Percentiles rank a stretch among this genome's conserved stretches.
These are phyloP conservation scores for Heliconius ismenius DNA, from an alignment of 2,888 invertebrate genomes.

Conservation along the genomic window DNA sequence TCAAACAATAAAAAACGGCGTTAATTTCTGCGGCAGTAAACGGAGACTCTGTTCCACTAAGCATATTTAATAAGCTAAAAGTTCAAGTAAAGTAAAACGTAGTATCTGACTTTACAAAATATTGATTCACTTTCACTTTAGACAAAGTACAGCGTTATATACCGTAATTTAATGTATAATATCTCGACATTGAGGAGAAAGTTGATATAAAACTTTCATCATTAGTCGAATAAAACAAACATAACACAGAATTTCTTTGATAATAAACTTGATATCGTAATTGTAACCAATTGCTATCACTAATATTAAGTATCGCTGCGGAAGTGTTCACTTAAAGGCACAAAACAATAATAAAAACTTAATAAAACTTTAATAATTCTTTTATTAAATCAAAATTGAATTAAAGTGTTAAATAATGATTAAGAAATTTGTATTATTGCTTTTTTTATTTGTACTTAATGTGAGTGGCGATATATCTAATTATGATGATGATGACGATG, in stretches of 20 bases:
- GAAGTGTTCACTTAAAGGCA: not conserved
- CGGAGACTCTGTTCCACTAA: no score
- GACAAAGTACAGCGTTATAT: no score
- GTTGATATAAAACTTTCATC: no score
- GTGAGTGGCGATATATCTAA: not conserved
- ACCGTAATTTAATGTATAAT: no score
- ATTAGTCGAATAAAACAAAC: not conserved
- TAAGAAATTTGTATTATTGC: not conserved
- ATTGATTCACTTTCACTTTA: no score
- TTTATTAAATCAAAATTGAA: not conserved
- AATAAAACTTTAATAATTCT: not conserved
- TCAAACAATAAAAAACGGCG: no score
- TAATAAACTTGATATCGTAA: not conserved
- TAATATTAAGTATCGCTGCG: slow-evolving; percentile 2
- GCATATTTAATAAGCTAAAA: no score
- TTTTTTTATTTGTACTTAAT: not conserved
- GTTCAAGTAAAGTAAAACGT: no score
- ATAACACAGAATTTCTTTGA: not conserved
- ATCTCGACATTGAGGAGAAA: no score
- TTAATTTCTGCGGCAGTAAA: no score
- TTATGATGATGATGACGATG: not conserved
- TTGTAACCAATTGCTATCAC: not conserved
- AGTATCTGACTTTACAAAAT: no score
- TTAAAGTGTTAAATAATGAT: not conserved
- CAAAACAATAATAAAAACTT: not conserved